phyloP scores from a whole-genome alignment of 2,113 vertebrate species.

The Ovibos moschatus region DNA sequence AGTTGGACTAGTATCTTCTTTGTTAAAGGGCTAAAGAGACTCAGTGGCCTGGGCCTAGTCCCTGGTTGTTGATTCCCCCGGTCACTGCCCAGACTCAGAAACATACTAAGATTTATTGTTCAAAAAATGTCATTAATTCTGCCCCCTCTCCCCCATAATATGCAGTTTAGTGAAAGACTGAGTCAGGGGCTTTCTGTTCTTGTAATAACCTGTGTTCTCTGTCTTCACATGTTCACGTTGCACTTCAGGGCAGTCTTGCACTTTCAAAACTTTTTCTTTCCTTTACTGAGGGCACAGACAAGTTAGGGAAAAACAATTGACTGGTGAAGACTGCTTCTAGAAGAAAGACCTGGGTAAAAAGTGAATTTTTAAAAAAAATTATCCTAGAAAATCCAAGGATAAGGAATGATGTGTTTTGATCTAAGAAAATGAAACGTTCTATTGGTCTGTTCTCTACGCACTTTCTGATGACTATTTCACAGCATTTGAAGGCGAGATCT shows the following conservation, averaged over 20 bases:
- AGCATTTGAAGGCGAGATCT: neutral
- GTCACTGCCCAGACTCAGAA: neutral
- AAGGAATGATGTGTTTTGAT: neutral
- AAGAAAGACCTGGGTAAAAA: neutral
- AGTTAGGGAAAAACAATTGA: neutral
- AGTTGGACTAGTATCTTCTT: neutral
- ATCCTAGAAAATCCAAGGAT: neutral
- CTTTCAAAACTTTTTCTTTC: neutral
- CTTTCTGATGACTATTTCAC: fast-evolving
- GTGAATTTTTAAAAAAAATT: neutral
- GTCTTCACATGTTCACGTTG: neutral
- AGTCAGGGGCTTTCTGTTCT: fast-evolving
- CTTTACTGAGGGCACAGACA: neutral
- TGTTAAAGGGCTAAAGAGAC: neutral
- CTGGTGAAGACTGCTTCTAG: neutral
- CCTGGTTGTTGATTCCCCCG: fast-evolving
- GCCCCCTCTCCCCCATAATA: fast-evolving
- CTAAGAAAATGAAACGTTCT: neutral
- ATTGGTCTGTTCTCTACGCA: neutral
- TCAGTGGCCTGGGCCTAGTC: neutral
- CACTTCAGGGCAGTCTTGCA: neutral
- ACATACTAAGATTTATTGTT: neutral
- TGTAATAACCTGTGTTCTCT: neutral
- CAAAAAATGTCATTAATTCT: neutral
- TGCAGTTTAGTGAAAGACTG: neutral